Percentiles rank a stretch among this genome's conserved stretches.
Evolutionary conservation across 2,797 vertebrate species (phyloP).

Genomic region (Artibeus jamaicensis): DNA sequence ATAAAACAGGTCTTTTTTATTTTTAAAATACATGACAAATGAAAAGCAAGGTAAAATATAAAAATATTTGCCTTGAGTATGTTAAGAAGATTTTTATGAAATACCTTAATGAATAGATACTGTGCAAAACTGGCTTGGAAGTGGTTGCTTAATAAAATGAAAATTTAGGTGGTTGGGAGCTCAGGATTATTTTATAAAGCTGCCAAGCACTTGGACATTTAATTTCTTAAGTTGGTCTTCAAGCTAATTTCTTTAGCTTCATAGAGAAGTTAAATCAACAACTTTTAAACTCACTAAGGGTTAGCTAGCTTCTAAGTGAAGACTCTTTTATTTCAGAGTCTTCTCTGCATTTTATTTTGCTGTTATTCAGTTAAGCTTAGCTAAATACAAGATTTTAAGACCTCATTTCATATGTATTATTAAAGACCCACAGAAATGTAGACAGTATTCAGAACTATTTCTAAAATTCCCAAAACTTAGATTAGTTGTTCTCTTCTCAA

Average conservation of each 20-base stretch:
- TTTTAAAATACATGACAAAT: background rate
- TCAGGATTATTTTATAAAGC: background rate
- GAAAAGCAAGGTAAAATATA: background rate
- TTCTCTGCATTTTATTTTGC: conserved; percentile 1
- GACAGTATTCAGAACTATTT: background rate
- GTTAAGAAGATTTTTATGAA: conserved; percentile 17
- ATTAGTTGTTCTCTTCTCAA: background rate
- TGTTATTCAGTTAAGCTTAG: background rate
- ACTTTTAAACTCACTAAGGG: background rate
- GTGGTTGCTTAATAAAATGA: conserved; percentile 19
- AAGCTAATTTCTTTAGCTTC: no score
- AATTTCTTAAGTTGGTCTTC: background rate
- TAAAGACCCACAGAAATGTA: background rate
- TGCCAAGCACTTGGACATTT: background rate
- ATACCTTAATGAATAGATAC: background rate
- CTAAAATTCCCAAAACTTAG: background rate
- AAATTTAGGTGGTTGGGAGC: background rate
- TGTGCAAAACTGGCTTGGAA: background rate
- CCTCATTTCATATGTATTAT: background rate
- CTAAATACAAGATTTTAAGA: background rate
- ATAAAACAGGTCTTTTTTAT: background rate
- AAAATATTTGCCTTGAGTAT: conserved; percentile 10
- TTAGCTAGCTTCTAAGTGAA: conserved; percentile 15
- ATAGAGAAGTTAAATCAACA: background rate
- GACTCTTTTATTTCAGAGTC: conserved; percentile 16